Percentiles rank a stretch among this genome's conserved stretches.
Conservation (phyloP, 1,140 invertebrate species). For the Penaeus indicus region DNA sequence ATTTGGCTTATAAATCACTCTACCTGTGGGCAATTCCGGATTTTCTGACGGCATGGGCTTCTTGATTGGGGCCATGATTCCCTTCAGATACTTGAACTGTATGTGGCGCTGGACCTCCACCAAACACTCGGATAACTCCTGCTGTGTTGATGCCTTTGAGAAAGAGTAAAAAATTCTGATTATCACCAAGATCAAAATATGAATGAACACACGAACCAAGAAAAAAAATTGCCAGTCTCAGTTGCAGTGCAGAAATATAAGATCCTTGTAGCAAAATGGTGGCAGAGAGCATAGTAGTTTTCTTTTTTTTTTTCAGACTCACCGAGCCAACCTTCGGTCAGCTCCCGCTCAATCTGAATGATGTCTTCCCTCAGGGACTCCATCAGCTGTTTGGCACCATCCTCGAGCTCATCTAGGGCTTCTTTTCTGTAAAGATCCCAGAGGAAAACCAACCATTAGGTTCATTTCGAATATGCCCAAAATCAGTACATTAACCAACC, state of each 20-base stretch:
- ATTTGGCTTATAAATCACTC: not conserved
- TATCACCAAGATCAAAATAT: conserved; percentile 18
- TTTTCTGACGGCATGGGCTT: conserved; percentile 45
- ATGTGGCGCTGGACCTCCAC: conserved; percentile 66
- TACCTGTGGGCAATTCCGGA: conserved; percentile 28
- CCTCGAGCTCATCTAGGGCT: conserved; percentile 45
- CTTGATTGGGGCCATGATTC: conserved; percentile 62
- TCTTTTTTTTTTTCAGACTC: conserved; percentile 38
- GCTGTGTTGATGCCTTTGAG: conserved; percentile 66
- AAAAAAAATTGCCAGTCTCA: conserved; percentile 56
- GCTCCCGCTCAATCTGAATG: conserved; percentile 68
- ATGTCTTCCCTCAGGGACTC: conserved; percentile 63
- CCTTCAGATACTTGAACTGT: conserved; percentile 65
- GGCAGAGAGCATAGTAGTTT: not conserved
- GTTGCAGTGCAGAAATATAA: conserved; percentile 67
- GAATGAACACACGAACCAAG: not conserved
- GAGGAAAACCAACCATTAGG: not conserved
- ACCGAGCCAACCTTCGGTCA: conserved; percentile 70
- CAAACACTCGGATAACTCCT: conserved; percentile 53
- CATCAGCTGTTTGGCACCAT: conserved; percentile 44
- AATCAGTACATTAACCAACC: no score
- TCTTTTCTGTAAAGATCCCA: conserved; percentile 6
- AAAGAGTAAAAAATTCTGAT: conserved; percentile 69
- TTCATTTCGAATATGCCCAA: not conserved
- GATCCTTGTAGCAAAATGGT: not conserved